Evolutionary conservation across 2,888 invertebrate species (phyloP), one percentile per base, ranked within the genome.

Genomic region (Euzophera pinguis): DNA sequence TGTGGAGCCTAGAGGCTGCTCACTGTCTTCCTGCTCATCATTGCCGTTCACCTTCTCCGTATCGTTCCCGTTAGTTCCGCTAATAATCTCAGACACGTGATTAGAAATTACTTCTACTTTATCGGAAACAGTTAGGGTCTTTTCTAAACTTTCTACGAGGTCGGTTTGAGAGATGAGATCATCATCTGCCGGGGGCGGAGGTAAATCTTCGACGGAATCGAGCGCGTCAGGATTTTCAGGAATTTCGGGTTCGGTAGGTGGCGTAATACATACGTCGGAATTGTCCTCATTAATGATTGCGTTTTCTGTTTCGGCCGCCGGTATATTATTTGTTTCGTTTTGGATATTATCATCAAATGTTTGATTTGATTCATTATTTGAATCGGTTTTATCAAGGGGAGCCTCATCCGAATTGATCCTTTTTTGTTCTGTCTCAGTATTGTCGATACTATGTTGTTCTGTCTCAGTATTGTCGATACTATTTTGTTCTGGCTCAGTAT

Each of bases 131-230:
- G 66, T 64, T 50, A 53, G 51, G 8, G 51, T 35, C 22, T 22
- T 22, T 22, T 62, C 67, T 32, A 60, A 57, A 43, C 63, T 63
- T n/a, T 67, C 63, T 37, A 63, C 50, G 17, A 57, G 42, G 17
- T 58, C 56, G 37, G 60, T 63, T 53, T 59, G 59, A 37, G 52
- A 43, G 17, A 57, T 53, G 37, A 67, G 67, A 14, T 75, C 71
- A 48, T 67, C 67, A 50, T 62, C 59, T 12, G 73, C 73, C 8
- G 75, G 73, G n/a, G 75, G 75, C 5, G 73, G 70, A 0, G 79
- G 75, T n/a, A 70, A 59, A 17, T 75, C 72, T n/a, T 69, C 71
- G n/a, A 54, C 57, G 47, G 54, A 52, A 43, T 66, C 67, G 16
- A 55, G 52, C 27, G 57, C 56, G 35, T 62, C 62, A n/a, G 62